A percentile compares a stretch with the other conserved stretches of the same genome.
Conservation (phyloP, 2,888 invertebrate genomes). For the Tiliacea citrago region DNA sequence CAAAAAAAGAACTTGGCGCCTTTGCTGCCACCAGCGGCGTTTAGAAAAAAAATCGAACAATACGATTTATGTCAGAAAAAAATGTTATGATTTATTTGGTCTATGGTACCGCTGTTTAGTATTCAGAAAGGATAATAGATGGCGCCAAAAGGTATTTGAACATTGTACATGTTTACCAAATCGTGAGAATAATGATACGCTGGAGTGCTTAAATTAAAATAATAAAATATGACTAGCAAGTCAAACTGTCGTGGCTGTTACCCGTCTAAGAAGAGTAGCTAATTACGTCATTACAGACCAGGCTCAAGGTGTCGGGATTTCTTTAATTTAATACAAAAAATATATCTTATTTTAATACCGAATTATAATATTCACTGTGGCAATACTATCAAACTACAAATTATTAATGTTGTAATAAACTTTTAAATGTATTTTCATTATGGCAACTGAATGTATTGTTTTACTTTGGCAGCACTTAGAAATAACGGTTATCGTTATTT, state of each 20-base stretch:
- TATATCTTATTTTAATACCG: too few species aligned
- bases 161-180: slow-evolving; percentile 18
- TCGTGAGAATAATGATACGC: slow-evolving; percentile 31
- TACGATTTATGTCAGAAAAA: slow-evolving; percentile 62
- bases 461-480: too few species aligned
- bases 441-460: too few species aligned
- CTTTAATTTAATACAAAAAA: too few species aligned
- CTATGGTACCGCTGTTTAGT: slow-evolving; percentile 67
- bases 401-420: too few species aligned
- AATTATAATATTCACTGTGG: too few species aligned
- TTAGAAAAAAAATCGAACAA: slow-evolving; percentile 67
- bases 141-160: slow-evolving; percentile 68
- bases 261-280: not conserved
- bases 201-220: not conserved
- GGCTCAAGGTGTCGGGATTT: too few species aligned
- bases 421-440: too few species aligned
- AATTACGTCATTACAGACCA: too few species aligned
- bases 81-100: slow-evolving; percentile 64
- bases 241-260: not conserved
- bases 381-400: too few species aligned
- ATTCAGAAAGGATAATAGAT: slow-evolving; percentile 68
- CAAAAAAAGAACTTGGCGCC: slow-evolving; percentile 66
- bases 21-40: slow-evolving; percentile 61
- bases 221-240: not conserved
- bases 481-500: too few species aligned